Conservation (phyloP, 2,113 vertebrate species). For the Sebastes schlegelii region DNA sequence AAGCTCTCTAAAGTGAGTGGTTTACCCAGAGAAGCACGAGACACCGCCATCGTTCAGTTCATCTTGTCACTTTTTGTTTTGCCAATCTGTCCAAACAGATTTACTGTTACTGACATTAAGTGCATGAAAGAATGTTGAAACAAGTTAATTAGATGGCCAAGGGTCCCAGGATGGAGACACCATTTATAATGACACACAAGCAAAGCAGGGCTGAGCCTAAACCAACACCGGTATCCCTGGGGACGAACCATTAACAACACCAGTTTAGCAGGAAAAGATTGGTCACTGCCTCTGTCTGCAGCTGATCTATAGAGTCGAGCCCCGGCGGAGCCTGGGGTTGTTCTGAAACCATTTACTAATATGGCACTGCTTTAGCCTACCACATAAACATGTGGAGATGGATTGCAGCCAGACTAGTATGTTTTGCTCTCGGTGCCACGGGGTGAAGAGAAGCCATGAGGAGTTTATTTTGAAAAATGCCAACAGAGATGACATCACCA, state of each 20-base stretch:
- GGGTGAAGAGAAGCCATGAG: conserved; percentile 13
- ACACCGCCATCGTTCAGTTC: conserved; percentile 36
- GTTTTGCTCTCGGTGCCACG: conserved; percentile 36
- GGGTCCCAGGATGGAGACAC: not conserved
- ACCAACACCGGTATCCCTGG: conserved; percentile 20
- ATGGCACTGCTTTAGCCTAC: conserved; percentile 19
- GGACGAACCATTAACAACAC: conserved; percentile 38
- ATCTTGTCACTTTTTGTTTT: conserved; percentile 56
- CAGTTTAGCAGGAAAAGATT: conserved; percentile 2
- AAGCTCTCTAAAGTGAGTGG: conserved; percentile 39
- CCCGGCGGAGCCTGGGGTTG: not conserved
- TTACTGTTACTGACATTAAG: conserved; percentile 33
- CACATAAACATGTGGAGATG: conserved; percentile 43
- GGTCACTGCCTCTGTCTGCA: conserved; percentile 8
- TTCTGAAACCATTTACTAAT: conserved; percentile 31
- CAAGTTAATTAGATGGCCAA: conserved; percentile 4
- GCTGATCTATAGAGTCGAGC: conserved; percentile 17
- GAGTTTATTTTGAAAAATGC: conserved; percentile 54
- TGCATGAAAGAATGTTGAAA: conserved; percentile 30
- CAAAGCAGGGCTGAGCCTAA: conserved; percentile 16
- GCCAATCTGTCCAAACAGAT: conserved; percentile 38
- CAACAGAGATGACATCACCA: conserved; percentile 42
- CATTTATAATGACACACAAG: conserved; percentile 23
- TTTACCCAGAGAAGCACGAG: conserved; percentile 24
- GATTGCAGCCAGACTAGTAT: conserved; percentile 42